Percentiles rank a stretch among this genome's conserved stretches.
phyloP scores from a whole-genome alignment of 2,113 vertebrate species.

The Neomonachus schauinslandi region DNA sequence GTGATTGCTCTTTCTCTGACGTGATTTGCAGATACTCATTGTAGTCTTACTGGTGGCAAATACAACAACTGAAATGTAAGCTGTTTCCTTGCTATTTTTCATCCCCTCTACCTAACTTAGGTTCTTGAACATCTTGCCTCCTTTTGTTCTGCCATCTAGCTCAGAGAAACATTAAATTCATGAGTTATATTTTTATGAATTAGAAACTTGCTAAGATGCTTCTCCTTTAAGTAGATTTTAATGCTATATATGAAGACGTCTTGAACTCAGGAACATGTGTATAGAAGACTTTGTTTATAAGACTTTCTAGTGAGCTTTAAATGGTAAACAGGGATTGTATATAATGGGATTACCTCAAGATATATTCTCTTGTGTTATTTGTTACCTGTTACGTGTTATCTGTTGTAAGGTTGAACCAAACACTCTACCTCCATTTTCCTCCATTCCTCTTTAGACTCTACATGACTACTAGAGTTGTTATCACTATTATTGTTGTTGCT shows the following conservation, averaged over 20 bases:
- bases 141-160: neutral
- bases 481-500: neutral
- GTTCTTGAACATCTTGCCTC: neutral
- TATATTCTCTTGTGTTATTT: neutral
- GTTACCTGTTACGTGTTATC: neutral
- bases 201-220: neutral
- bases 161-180: neutral
- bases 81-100: neutral
- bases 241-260: neutral
- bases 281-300: neutral
- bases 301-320: neutral
- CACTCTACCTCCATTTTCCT: neutral
- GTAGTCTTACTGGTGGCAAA: neutral
- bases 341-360: neutral
- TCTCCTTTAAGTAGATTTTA: neutral
- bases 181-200: neutral
- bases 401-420: neutral
- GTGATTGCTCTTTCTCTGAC: neutral
- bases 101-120: neutral
- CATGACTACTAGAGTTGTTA: neutral
- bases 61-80: neutral
- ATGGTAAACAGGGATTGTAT: neutral
- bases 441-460: neutral
- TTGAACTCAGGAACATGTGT: neutral
- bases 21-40: neutral